Evolutionary conservation across 2,888 invertebrate genomes (phyloP).

Genomic region (Eristalis intricaria): DNA sequence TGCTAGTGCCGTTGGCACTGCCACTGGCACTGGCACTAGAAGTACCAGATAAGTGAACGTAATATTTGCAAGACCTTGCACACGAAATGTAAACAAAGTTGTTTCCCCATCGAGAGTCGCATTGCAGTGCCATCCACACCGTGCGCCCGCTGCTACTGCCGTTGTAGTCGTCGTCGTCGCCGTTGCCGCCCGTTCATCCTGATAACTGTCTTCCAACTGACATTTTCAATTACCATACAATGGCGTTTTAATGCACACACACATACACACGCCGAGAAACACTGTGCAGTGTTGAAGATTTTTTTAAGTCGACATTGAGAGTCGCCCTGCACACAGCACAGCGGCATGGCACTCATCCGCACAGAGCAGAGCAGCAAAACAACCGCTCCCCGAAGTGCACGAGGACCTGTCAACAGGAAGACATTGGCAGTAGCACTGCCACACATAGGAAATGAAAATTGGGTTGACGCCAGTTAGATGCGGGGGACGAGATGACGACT

Average conservation of each 20-base stretch:
- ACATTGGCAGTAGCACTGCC: slow-evolving; percentile 54
- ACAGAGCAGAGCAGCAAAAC: slow-evolving; percentile 16
- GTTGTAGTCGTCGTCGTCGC: neutral
- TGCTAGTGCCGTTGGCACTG: neutral
- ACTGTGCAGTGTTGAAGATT: slow-evolving; percentile 6
- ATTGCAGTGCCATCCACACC: neutral
- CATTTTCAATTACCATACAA: slow-evolving; percentile 66
- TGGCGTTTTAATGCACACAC: slow-evolving; percentile 64
- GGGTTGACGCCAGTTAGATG: slow-evolving; percentile 48
- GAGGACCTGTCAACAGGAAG: slow-evolving; percentile 57
- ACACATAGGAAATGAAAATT: slow-evolving; percentile 56
- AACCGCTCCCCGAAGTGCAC: slow-evolving; percentile 25
- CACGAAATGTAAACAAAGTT: slow-evolving; percentile 60
- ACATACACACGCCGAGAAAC: neutral
- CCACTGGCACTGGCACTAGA: slow-evolving; percentile 1
- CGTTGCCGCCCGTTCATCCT: slow-evolving; percentile 7
- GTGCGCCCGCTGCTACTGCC: neutral
- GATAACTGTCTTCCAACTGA: slow-evolving; percentile 54
- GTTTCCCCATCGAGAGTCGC: slow-evolving; percentile 46
- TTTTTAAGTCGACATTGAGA: slow-evolving; percentile 40
- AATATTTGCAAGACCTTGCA: slow-evolving; percentile 67
- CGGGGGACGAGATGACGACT: slow-evolving; percentile 15
- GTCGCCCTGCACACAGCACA: neutral
- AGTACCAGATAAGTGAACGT: slow-evolving; percentile 60
- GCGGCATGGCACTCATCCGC: slow-evolving; percentile 33